A percentile compares a stretch with the other conserved stretches of the same genome.
These are phyloP conservation scores for Mythimna pallens DNA, from an alignment of 2,888 invertebrate species.

Conservation along the genomic window DNA sequence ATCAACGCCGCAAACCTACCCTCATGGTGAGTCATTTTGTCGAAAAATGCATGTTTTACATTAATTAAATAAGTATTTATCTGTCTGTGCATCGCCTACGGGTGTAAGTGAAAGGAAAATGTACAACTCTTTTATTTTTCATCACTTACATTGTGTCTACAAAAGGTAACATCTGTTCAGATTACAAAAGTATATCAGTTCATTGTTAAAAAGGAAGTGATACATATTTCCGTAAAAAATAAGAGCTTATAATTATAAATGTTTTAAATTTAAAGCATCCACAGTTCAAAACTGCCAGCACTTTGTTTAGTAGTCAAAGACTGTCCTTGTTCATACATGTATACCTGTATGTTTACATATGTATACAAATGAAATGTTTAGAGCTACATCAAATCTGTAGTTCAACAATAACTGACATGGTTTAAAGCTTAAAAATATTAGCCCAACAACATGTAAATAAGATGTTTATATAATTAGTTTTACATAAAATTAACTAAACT, in stretches of 20 bases:
- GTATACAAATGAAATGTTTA: conserved; percentile 20
- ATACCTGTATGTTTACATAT: conserved; percentile 43
- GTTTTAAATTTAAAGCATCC: conserved; percentile 2
- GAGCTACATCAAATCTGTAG: conserved; percentile 10
- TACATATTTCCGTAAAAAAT: conserved; percentile 38
- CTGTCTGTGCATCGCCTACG: conserved; percentile 14
- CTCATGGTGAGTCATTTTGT: conserved; percentile 85
- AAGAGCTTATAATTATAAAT: conserved; percentile 13
- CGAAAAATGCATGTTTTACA: conserved; percentile 74
- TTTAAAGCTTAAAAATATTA: neutral
- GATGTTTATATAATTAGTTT: too few relatives aligned
- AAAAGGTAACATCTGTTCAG: conserved; percentile 62
- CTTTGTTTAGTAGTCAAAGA: conserved; percentile 22
- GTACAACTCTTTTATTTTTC: conserved; percentile 25
- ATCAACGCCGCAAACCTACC: conserved; percentile 87
- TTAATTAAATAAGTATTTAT: conserved; percentile 35
- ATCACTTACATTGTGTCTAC: conserved; percentile 27
- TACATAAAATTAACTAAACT: conserved; percentile 5
- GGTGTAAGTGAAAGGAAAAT: conserved; percentile 48
- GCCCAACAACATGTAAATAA: neutral
- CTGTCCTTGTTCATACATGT: conserved; percentile 35
- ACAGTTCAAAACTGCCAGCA: conserved; percentile 12
- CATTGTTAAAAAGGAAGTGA: conserved; percentile 15
- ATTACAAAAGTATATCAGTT: conserved; percentile 26
- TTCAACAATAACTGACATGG: neutral